Conservation (phyloP, 1,140 invertebrate genomes). For the Belonocnema kinseyi region DNA sequence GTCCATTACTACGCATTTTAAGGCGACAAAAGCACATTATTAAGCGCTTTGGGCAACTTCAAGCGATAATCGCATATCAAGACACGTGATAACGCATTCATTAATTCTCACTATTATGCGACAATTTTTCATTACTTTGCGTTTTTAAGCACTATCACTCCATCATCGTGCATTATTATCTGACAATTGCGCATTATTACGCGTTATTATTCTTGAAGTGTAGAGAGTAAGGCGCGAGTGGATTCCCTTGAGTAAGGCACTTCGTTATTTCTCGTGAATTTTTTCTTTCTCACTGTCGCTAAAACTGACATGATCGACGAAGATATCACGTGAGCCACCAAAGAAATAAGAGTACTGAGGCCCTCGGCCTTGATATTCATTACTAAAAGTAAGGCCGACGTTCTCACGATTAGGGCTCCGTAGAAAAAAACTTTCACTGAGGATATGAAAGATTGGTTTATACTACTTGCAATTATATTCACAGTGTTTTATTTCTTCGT, state of each 20-base stretch:
- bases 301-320: conserved; percentile 17
- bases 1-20: no score
- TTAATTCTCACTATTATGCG: no score
- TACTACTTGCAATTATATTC: neutral
- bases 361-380: neutral
- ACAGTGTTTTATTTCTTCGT: neutral
- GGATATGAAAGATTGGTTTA: neutral
- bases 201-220: no score
- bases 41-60: no score
- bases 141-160: no score
- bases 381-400: neutral
- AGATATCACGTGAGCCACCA: neutral
- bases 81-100: no score
- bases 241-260: neutral
- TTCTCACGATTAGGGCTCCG: neutral
- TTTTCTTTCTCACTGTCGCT: conserved; percentile 22
- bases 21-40: no score
- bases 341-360: conserved; percentile 11
- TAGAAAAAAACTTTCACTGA: neutral
- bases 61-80: no score
- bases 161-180: no score
- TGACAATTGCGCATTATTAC: no score
- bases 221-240: no score
- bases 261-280: conserved; percentile 13
- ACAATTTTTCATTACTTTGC: no score